Base-by-base conservation (phyloP, 2,888 invertebrate genomes). In the Oxyteleia sp. region DNA sequence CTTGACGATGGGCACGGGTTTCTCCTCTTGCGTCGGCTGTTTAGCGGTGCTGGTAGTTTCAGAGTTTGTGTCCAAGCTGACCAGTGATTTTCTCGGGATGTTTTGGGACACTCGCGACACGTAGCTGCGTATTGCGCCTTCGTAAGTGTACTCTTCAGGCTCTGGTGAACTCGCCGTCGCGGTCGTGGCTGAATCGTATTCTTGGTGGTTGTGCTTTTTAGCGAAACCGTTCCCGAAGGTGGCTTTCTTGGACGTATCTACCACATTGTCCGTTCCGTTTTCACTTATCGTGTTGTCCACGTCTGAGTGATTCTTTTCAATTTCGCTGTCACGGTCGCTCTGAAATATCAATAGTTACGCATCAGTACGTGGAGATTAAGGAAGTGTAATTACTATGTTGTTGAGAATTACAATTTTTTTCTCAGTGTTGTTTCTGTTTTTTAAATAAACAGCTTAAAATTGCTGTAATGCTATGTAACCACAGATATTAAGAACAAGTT, bases 51-150 rank as follows among this genome's bases (percentile, higher is more conserved):
- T 89, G 92, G 94, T 90, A 93, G 94, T 68, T 29, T 89, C 89
- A 3, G 89, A 76, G 32, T 91, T 92, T 0, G 87, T 79, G 51
- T 93, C 91, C 20, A 90, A 59, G 15, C 88, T 89, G 0, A 89
- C 90, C 32, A 92, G 66, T 0, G 92, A 89, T 82, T 94, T 91
- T 88, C 94, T 92, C 0, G 93, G 92, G 35, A 92, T 90, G 47
- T 91, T 93, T 55, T 92, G 93, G 13, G 92, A 84, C 53, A 96
- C 97, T 87, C 97, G 95, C 63, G 97, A 96, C 88, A 97, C 96
- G 93, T 98, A 98, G 87, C 97, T 96, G 91, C 97, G 96, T 88
- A 97, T 97, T 88, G 97, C 97, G 88, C 97, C 96, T 93, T 98
- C 97, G 92, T 97, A 98, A 0, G 97, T 97, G 93, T 97, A 97